Evolutionary conservation across 2,888 invertebrate genomes (phyloP).

Genomic region (Lottia gigantea): DNA sequence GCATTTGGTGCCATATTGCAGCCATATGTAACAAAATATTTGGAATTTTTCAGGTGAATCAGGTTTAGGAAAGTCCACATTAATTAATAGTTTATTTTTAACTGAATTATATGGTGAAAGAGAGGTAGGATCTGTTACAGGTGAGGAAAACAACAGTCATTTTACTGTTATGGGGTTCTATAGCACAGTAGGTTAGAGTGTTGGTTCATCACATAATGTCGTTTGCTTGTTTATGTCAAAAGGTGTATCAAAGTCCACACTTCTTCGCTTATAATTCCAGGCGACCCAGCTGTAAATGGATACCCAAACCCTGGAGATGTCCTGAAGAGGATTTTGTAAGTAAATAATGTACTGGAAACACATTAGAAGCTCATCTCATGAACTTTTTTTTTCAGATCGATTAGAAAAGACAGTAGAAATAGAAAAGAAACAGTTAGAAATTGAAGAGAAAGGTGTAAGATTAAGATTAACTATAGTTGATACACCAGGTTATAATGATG

Average conservation of each 20-base stretch:
- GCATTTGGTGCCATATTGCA: too few species aligned
- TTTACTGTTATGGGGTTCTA: too few species aligned
- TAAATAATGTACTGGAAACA: not conserved
- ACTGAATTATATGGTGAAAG: slow-evolving; percentile 92
- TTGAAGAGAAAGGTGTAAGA: slow-evolving; percentile 92
- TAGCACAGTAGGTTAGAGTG: too few species aligned
- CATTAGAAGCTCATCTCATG: not conserved
- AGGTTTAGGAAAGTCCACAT: slow-evolving; percentile 92
- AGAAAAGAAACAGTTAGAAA: slow-evolving; percentile 94
- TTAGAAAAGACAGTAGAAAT: slow-evolving; percentile 89
- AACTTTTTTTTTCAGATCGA: slow-evolving; percentile 73
- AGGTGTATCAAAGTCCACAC: too few species aligned
- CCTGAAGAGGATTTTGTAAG: not conserved
- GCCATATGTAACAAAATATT: not conserved
- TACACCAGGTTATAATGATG: slow-evolving; percentile 94
- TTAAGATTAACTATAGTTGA: slow-evolving; percentile 91
- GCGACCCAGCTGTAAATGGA: too few species aligned
- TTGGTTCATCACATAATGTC: too few species aligned
- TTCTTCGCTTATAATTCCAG: too few species aligned
- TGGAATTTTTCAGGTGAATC: slow-evolving; percentile 76
- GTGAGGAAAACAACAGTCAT: slow-evolving; percentile 70
- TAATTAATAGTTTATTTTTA: slow-evolving; percentile 92
- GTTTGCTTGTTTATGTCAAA: too few species aligned
- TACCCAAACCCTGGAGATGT: too few species aligned
- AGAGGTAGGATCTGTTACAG: slow-evolving; percentile 79